phyloP scores from a whole-genome alignment of 2,888 invertebrate species.

The Pimpla rufipes region DNA sequence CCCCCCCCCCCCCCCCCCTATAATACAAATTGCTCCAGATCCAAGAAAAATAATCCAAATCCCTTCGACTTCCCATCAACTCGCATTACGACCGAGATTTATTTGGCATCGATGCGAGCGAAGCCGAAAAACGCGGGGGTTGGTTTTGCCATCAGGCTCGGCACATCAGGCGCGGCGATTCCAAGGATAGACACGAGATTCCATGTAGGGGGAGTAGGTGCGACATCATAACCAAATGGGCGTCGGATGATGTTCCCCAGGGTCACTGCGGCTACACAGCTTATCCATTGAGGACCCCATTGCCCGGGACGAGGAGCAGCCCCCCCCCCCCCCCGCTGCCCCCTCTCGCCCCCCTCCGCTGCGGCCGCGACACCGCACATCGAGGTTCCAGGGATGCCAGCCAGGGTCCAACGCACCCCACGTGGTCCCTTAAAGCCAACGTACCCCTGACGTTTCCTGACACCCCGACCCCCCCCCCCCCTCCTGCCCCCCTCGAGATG shows the following conservation, averaged over 20 bases:
- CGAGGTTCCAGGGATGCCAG: slow-evolving; percentile 67
- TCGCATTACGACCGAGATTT: slow-evolving; percentile 61
- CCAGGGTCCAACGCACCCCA: slow-evolving; percentile 41
- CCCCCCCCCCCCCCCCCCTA: no score
- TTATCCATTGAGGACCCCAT: slow-evolving; percentile 85
- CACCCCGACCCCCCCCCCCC: slow-evolving; percentile 34
- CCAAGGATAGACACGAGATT: slow-evolving; percentile 54
- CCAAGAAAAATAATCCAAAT: slow-evolving; percentile 28
- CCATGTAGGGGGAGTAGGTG: slow-evolving; percentile 68
- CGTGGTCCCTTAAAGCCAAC: slow-evolving; percentile 67
- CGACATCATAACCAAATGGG: slow-evolving; percentile 84
- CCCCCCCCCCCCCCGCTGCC: slow-evolving; percentile 57
- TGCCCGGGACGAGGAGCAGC: slow-evolving; percentile 69
- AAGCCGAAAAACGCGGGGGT: slow-evolving; percentile 24
- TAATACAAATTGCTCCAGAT: no score
- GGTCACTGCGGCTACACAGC: slow-evolving; percentile 85
- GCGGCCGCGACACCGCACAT: slow-evolving; percentile 60
- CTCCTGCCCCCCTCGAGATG: no score
- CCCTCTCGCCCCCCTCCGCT: background rate
- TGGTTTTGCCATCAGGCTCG: slow-evolving; percentile 21
- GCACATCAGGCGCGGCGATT: slow-evolving; percentile 31
- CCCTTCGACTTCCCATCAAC: slow-evolving; percentile 4
- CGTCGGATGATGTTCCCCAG: slow-evolving; percentile 84
- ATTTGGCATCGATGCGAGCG: slow-evolving; percentile 48
- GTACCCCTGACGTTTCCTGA: slow-evolving; percentile 44